Evolutionary conservation across 2,797 vertebrate genomes (phyloP), one percentile per base, ranked within the genome.

Genomic region (Glossophaga mutica): DNA sequence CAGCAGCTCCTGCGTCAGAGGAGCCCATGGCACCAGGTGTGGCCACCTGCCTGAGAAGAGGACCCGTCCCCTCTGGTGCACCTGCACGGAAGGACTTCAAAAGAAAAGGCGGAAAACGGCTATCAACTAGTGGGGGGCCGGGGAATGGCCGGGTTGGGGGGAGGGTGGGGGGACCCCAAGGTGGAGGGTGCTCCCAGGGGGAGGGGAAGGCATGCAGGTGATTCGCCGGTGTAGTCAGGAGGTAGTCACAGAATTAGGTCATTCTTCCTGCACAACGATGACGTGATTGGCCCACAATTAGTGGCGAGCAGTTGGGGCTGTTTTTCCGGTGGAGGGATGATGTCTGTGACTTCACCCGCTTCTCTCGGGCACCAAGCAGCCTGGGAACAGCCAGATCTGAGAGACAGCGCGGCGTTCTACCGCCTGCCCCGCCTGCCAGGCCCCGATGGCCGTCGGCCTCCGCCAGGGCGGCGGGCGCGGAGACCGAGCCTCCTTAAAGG

Each of bases 261-360:
- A 95, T 74, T 78, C 92, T 82, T 93, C 94, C 94, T 68, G 92
- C 90, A 78, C 79, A 82, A 68, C 67, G 84, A 90, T 94, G 94
- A 96, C 73, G 94, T 81, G 85, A 71, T 21, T 81, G 95, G 83
- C 89, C 71, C 77, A 77, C 26, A 50, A 93, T 73, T 76, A 50
- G 21, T 57, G 70, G 22, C 39, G 68, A 85, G 94, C 78, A 29
- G 90, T 90, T 94, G 44, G 92, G 84, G 92, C 94, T 95, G 97
- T 90, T 97, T 96, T 96, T 96, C 94, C 90, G 77, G 94, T 94
- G 68, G 14, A 50, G 44, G 77, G 89, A 87, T 55, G 70, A 37
- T 71, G 52, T 39, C 44, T 1, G 0, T 77, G 62, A 83, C 77
- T 37, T 90, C 94, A 42, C 71, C 84, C n/a, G 37, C 26, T 84